phyloP scores from a whole-genome alignment of 2,113 vertebrate genomes.

The Antechinus stuartii region DNA sequence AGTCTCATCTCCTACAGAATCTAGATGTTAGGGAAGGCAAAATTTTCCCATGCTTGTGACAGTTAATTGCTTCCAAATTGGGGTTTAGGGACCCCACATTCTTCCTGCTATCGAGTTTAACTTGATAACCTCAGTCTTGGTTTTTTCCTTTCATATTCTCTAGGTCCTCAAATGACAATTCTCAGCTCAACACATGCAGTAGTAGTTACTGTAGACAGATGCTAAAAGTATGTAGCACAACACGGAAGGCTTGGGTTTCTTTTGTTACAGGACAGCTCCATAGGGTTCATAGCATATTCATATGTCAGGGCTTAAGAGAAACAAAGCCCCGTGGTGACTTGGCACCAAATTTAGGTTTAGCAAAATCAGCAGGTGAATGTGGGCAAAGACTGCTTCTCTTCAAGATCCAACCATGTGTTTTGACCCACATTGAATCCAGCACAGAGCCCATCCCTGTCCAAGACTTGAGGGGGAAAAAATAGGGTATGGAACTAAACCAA shows the following conservation, averaged over 20 bases:
- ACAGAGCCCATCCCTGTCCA: too few relatives aligned
- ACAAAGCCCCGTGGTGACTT: too few relatives aligned
- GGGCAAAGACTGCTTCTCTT: not conserved
- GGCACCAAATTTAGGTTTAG: too few relatives aligned
- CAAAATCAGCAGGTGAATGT: too few relatives aligned
- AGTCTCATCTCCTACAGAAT: not conserved
- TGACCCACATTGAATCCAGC: not conserved
- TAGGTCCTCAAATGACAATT: not conserved
- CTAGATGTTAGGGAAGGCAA: not conserved
- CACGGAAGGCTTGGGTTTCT: too few relatives aligned
- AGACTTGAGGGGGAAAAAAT: not conserved
- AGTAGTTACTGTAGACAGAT: not conserved
- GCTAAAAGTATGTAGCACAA: not conserved
- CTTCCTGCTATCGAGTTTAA: not conserved
- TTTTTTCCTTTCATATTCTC: not conserved
- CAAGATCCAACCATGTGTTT: not conserved
- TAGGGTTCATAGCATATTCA: too few relatives aligned
- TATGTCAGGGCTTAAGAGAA: too few relatives aligned
- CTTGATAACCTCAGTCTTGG: not conserved
- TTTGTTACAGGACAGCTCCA: too few relatives aligned
- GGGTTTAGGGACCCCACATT: not conserved
- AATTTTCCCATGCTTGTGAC: not conserved
- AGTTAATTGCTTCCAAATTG: not conserved
- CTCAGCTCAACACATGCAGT: not conserved
- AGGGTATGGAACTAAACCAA: not conserved